Conservation (phyloP, 1,140 invertebrate species). For the Drosophila mojavensis region DNA sequence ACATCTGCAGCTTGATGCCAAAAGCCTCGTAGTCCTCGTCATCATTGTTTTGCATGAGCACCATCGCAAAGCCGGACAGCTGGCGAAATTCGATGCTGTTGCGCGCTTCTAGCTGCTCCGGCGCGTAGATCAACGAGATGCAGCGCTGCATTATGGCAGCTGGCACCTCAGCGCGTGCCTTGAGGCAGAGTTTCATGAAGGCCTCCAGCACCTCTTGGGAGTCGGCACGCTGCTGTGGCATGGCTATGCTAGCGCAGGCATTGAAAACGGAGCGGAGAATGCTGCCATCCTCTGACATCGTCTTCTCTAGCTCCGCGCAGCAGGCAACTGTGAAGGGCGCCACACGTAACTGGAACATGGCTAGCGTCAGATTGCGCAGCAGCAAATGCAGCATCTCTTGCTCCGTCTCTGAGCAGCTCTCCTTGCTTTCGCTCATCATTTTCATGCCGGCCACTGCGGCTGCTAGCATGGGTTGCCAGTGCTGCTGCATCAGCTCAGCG, state of each 20-base stretch:
- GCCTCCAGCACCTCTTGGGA: slow-evolving; percentile 56
- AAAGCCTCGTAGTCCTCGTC: slow-evolving; percentile 77
- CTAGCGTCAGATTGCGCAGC: slow-evolving; percentile 56
- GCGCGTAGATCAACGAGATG: slow-evolving; percentile 41
- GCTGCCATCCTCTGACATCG: slow-evolving; percentile 30
- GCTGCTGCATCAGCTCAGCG: slow-evolving; percentile 33
- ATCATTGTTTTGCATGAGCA: slow-evolving; percentile 64
- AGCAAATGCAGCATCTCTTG: slow-evolving; percentile 61
- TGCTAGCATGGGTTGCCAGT: slow-evolving; percentile 63
- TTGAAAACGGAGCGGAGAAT: slow-evolving; percentile 63
- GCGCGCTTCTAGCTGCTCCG: slow-evolving; percentile 41
- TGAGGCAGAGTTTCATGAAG: slow-evolving; percentile 55
- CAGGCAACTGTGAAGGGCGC: slow-evolving; percentile 47
- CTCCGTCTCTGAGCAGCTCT: slow-evolving; percentile 44
- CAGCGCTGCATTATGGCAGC: slow-evolving; percentile 61
- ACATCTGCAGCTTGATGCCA: slow-evolving; percentile 61
- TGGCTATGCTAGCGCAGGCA: slow-evolving; percentile 43
- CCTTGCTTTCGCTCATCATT: slow-evolving; percentile 32
- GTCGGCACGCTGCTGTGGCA: slow-evolving; percentile 33
- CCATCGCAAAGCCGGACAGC: slow-evolving; percentile 51
- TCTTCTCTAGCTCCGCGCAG: slow-evolving; percentile 53
- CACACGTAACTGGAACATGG: slow-evolving; percentile 61
- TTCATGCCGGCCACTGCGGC: slow-evolving; percentile 53
- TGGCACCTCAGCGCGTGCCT: slow-evolving; percentile 51
- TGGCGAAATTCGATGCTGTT: slow-evolving; percentile 53